A percentile compares a stretch with the other conserved stretches of the same genome.
phyloP scores from a whole-genome alignment of 2,888 invertebrate genomes.

The Acleris holmiana region DNA sequence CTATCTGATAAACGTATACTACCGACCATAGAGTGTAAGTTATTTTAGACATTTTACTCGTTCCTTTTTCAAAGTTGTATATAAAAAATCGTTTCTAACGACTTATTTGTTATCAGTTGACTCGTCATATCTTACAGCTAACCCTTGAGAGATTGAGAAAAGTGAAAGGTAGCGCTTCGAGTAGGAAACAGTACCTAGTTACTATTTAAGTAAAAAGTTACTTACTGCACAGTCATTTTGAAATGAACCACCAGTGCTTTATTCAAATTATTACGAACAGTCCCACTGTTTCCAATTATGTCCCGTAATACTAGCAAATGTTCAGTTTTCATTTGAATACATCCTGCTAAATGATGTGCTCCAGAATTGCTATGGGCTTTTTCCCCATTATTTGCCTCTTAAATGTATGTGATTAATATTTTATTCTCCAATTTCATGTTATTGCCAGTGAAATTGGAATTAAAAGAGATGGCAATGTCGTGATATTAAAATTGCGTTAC shows the following conservation, averaged over 20 bases:
- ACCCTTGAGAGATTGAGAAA: too few relatives aligned
- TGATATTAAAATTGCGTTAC: background rate
- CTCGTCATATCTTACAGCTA: too few relatives aligned
- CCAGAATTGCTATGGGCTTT: background rate
- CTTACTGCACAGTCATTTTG: background rate
- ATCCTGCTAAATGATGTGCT: conserved; percentile 2
- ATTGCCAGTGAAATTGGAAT: conserved; percentile 4
- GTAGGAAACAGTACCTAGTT: too few relatives aligned
- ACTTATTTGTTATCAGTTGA: too few relatives aligned
- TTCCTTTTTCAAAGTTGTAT: too few relatives aligned
- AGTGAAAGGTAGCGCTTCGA: too few relatives aligned
- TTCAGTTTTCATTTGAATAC: conserved; percentile 13
- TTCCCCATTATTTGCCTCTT: background rate
- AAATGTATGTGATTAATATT: conserved; percentile 8
- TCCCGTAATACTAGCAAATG: conserved; percentile 8
- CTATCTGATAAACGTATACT: too few relatives aligned
- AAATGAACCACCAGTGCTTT: conserved; percentile 1
- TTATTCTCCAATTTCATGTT: conserved; percentile 5
- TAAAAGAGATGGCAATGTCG: background rate
- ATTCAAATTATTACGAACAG: conserved; percentile 11
- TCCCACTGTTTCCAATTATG: conserved; percentile 1
- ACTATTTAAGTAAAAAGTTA: background rate
- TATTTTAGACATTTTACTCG: too few relatives aligned
- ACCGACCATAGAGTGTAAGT: too few relatives aligned
- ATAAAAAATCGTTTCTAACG: too few relatives aligned